These are phyloP conservation scores for Hypomesus transpacificus DNA, from an alignment of 2,113 vertebrate genomes.

Conservation along the genomic window DNA sequence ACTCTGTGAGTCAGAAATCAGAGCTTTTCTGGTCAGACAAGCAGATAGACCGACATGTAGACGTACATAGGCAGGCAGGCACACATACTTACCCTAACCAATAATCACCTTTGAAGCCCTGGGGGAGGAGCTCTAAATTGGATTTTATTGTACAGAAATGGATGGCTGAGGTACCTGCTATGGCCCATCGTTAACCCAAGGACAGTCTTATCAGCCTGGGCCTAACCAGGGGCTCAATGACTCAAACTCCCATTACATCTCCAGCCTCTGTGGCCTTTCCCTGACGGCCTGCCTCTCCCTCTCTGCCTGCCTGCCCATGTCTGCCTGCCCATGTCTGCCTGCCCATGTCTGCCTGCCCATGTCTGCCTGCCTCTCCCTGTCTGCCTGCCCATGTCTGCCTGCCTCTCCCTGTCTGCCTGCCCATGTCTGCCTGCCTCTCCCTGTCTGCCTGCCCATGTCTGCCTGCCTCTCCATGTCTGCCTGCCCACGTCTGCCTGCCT, in stretches of 20 bases:
- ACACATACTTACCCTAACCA: slow-evolving; percentile 55
- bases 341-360: too few relatives aligned
- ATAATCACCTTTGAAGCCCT: slow-evolving; percentile 61
- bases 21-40: slow-evolving; percentile 10
- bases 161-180: slow-evolving; percentile 66
- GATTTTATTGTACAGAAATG: slow-evolving; percentile 71
- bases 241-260: slow-evolving; percentile 52
- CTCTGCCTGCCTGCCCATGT: too few relatives aligned
- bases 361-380: too few relatives aligned
- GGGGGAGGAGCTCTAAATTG: slow-evolving; percentile 47
- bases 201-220: slow-evolving; percentile 54
- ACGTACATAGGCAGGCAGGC: slow-evolving; percentile 8
- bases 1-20: slow-evolving; percentile 11
- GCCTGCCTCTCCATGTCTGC: too few relatives aligned
- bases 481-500: too few relatives aligned
- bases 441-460: too few relatives aligned
- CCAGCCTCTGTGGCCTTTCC: slow-evolving; percentile 12
- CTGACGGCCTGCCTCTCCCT: not conserved
- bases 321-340: too few relatives aligned
- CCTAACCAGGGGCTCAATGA: slow-evolving; percentile 49
- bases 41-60: slow-evolving; percentile 11
- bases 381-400: too few relatives aligned
- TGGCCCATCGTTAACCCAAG: slow-evolving; percentile 64
- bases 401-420: too few relatives aligned
- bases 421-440: too few relatives aligned